phyloP scores from a whole-genome alignment of 1,140 invertebrate species.

The Yoshiicerus persimilis region DNA sequence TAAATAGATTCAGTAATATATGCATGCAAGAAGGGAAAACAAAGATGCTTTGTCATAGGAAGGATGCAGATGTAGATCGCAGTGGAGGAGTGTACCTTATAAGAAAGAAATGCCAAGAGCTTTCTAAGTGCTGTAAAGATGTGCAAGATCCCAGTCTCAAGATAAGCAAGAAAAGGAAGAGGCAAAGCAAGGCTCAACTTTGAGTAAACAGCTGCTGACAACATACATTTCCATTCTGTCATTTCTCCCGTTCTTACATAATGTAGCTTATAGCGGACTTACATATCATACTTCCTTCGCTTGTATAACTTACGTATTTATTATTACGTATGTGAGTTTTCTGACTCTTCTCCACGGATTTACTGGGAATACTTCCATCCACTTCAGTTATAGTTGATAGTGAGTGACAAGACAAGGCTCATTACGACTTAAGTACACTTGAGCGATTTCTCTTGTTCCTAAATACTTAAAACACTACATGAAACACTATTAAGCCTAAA shows the following conservation, averaged over 20 bases:
- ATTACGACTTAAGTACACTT: background rate
- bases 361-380: background rate
- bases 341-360: background rate
- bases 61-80: background rate
- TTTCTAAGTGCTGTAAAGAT: background rate
- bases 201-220: background rate
- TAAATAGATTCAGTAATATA: background rate
- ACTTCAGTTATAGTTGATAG: background rate
- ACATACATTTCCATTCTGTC: background rate
- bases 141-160: background rate
- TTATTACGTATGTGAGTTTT: no score
- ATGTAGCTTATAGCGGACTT: background rate
- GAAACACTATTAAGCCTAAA: background rate
- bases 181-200: background rate
- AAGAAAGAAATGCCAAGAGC: background rate
- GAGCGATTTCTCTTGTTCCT: conserved; percentile 13
- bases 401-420: background rate
- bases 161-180: background rate
- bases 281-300: background rate
- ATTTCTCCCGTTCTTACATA: background rate
- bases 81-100: no score
- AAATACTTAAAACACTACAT: background rate
- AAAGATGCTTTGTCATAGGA: background rate
- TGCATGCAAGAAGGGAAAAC: background rate
- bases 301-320: no score